Evolutionary conservation across 2,113 vertebrate species (phyloP), one percentile per base, ranked within the genome.

Genomic region (Otus sunia): DNA sequence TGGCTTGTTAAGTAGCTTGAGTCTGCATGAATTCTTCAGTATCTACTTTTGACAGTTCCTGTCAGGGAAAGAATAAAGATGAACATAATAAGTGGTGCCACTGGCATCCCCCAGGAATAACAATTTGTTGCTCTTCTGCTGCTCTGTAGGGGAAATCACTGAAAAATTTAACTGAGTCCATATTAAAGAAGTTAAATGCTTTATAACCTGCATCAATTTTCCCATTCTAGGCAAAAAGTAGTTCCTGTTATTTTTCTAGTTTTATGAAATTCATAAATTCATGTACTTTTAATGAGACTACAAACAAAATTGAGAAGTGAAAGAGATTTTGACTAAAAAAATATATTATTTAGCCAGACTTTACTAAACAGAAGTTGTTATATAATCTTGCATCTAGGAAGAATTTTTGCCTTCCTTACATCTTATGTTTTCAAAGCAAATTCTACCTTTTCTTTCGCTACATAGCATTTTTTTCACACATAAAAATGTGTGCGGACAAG

Each of bases 11-110:
- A 95, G 85, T 62, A 81, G 25, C 20, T 73, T 71, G 55, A 63
- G 23, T 71, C 20, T 90, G n/a, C 36, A 47, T 18, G 88, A 87
- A 93, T 93, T 77, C 81, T 91, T 77, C 50, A 52, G 8, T 37
- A 75, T 41, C 37, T 90, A 37, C 49, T 85, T 81, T 55, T 60
- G 55, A 62, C 27, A 67, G n/a, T 71, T 60, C 39, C 76, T 85
- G 52, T 75, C 69, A 66, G 52, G 21, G 12, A 90, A 91, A 76
- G 45, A 37, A 53, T 53, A 66, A 87, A 34, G 30, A 67, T 63
- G 37, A 94, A 68, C 8, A 22, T 39, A 56, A 90, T 64, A 60
- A 64, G 34, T 60, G 60, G 8, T 75, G 25, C 64, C 60, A 43
- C 32, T 78, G 41, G 9, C 30, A 82, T 9, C 7, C 15, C 5